Conservation (phyloP, 92 coral and sea anemone species). For the Porites divaricata region DNA sequence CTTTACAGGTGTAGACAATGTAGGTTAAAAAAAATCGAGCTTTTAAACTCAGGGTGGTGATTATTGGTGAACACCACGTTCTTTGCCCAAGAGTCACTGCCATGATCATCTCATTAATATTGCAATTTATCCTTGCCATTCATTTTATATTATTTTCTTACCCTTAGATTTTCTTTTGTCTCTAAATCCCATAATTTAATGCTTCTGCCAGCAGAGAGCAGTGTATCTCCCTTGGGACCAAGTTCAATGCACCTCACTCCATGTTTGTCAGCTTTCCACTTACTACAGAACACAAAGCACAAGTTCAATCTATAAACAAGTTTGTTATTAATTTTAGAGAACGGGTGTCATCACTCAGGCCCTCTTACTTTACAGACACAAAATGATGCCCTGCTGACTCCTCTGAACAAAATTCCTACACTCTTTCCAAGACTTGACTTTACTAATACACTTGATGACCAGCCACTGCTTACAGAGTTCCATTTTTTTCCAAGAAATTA, state of each 20-base stretch:
- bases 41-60: too few species aligned
- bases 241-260: slow-evolving; percentile 81
- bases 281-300: slow-evolving; percentile 41
- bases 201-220: slow-evolving; percentile 96
- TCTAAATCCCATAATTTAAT: slow-evolving; percentile 96
- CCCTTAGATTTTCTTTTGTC: slow-evolving; percentile 88
- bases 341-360: too few species aligned
- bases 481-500: too few species aligned
- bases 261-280: slow-evolving; percentile 97
- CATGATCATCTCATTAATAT: background rate
- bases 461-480: too few species aligned
- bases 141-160: slow-evolving; percentile 10
- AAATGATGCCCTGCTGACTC: too few species aligned
- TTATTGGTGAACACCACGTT: background rate
- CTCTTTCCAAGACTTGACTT: too few species aligned
- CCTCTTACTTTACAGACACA: too few species aligned
- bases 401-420: too few species aligned
- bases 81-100: too few species aligned
- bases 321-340: background rate
- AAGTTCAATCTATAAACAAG: background rate
- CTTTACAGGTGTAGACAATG: too few species aligned
- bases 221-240: slow-evolving; percentile 80
- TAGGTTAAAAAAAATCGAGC: too few species aligned
- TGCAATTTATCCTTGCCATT: background rate
- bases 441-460: too few species aligned